Evolutionary conservation across 2,797 vertebrate species (phyloP).

Genomic region (Acanthurus leucopareius): DNA sequence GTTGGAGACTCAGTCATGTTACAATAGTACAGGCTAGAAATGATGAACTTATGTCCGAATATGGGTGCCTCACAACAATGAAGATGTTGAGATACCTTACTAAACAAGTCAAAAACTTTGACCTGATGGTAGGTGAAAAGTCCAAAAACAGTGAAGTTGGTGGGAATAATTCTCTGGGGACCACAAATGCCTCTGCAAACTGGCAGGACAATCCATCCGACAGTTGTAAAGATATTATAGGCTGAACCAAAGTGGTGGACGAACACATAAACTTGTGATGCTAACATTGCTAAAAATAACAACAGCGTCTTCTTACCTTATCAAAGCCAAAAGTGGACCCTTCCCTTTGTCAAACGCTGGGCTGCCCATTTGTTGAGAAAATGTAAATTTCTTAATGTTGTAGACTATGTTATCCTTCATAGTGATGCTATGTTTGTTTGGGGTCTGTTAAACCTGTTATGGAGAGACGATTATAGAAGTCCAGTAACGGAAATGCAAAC

Average conservation of each 20-base stretch:
- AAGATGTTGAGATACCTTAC: neutral
- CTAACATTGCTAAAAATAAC: neutral
- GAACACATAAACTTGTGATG: neutral
- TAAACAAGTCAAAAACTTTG: neutral
- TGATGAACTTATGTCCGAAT: neutral
- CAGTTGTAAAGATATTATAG: neutral
- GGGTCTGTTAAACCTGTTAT: neutral
- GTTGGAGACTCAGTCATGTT: no score
- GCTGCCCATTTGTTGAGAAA: neutral
- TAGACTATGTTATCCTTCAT: neutral
- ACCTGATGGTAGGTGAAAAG: neutral
- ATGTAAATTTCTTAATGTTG: neutral
- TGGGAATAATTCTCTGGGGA: neutral
- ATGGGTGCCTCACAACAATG: neutral
- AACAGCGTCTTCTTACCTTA: neutral
- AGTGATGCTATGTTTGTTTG: neutral
- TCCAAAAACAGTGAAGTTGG: neutral
- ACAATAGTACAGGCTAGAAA: neutral
- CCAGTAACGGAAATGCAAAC: neutral
- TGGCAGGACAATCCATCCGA: neutral
- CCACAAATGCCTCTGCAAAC: neutral
- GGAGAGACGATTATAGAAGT: neutral
- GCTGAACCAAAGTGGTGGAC: neutral
- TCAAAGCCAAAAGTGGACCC: neutral
- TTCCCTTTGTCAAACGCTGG: neutral